Base-by-base conservation (phyloP, 2,113 vertebrate species). In the Ornithorhynchus anatinus region DNA sequence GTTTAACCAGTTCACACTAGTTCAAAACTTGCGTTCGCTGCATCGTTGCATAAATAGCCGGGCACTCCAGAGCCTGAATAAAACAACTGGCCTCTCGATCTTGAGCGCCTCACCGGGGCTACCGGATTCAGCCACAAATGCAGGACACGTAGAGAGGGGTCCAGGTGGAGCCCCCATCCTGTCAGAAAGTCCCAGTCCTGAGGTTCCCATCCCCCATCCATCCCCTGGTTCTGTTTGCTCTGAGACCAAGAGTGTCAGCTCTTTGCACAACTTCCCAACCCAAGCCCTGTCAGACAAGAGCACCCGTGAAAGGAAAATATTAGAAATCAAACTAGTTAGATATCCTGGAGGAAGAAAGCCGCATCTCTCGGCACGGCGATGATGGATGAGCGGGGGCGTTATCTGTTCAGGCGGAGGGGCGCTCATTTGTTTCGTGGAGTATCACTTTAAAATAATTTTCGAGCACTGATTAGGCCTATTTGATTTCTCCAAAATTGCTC, bases 201-300 rank as follows among this genome's bases (percentile, higher is more conserved):
- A n/a, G n/a, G n/a, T n/a, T n/a, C n/a, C n/a, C n/a, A n/a, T n/a
- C n/a, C n/a, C n/a, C n/a, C n/a, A n/a, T n/a, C n/a, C n/a, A n/a
- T n/a, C n/a, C n/a, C n/a, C n/a, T n/a, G n/a, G n/a, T n/a, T 85
- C 63, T 83, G 72, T 87, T 90, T 84, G 80, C 80, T 88, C 83
- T 81, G 47, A 40, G 42, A 38, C 75, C 35, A 68, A 70, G 83
- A 85, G 84, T n/a, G 84, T 82, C 81, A 86, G 71, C 84, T 83
- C 81, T 81, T 85, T 87, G 81, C 86, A 88, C 87, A 89, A 84
- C 84, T 88, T 88, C 81, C n/a, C n/a, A n/a, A n/a, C 78, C 84
- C 81, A 69, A 79, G 69, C 84, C 79, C 81, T 88, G 73, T 79
- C 77, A 86, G 71, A 75, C 40, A 83, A 84, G 77, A 84, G 73